phyloP scores from a whole-genome alignment of 2,888 invertebrate species.

The Azorinus chamasolen region DNA sequence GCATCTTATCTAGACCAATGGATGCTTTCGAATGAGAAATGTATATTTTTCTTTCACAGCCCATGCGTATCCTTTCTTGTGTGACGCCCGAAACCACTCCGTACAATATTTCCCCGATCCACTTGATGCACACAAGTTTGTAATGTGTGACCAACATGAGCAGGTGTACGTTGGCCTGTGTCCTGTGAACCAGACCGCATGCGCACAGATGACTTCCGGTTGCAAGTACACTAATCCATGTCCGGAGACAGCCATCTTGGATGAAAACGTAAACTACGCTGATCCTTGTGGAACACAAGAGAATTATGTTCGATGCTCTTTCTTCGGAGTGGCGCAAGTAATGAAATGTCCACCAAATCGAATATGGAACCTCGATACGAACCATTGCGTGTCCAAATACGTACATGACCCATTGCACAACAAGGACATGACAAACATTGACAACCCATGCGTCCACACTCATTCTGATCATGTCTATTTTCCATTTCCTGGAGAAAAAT shows the following conservation, averaged over 20 bases:
- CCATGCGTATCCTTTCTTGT: constrained; percentile 27
- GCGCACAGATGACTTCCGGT: constrained; percentile 45
- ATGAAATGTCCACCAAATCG: constrained; percentile 46
- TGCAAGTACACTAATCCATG: constrained; percentile 64
- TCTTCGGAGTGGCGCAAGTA: constrained; percentile 65
- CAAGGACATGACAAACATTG: constrained; percentile 20
- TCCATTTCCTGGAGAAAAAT: constrained; percentile 64
- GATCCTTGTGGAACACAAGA: constrained; percentile 61
- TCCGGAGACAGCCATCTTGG: constrained; percentile 35
- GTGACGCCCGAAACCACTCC: constrained; percentile 26
- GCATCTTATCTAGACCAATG: too few relatives aligned
- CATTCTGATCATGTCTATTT: constrained; percentile 69
- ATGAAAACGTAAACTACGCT: constrained; percentile 42
- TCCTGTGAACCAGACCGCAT: constrained; percentile 42
- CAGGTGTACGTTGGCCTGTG: constrained; percentile 46
- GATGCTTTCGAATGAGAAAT: too few relatives aligned
- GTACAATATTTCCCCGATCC: constrained; percentile 61
- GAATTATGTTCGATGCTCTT: constrained; percentile 68
- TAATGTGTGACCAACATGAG: constrained; percentile 65
- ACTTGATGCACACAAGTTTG: constrained; percentile 58
- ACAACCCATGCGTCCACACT: constrained; percentile 58
- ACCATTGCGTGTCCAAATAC: constrained; percentile 45
- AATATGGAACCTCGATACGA: constrained; percentile 53
- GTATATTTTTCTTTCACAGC: too few relatives aligned
- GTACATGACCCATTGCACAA: constrained; percentile 29